phyloP scores from a whole-genome alignment of 2,113 vertebrate species.

The Gallinago undulata region DNA sequence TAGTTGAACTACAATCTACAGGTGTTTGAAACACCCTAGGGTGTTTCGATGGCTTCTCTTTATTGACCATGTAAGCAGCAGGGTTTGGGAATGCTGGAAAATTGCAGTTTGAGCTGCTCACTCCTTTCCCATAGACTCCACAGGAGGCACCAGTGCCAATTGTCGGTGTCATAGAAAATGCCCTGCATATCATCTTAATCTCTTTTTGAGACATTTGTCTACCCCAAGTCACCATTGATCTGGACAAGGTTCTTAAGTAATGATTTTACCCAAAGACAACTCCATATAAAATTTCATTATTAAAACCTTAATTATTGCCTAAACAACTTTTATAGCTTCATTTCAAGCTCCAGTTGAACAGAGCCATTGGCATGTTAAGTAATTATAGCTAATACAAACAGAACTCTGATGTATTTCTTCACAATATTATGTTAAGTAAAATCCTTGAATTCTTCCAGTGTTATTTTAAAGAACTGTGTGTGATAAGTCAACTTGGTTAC shows the following conservation, averaged over 20 bases:
- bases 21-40: neutral
- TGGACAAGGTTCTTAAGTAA: neutral
- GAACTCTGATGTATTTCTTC: neutral
- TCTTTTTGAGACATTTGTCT: neutral
- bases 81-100: neutral
- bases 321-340: neutral
- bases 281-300: neutral
- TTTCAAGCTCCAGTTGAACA: neutral
- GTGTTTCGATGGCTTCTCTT: neutral
- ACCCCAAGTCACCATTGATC: neutral
- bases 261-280: neutral
- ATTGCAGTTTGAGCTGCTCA: neutral
- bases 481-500: conserved; percentile 15
- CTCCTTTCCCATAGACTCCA: neutral
- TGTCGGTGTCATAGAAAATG: neutral
- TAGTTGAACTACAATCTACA: neutral
- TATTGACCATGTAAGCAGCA: neutral
- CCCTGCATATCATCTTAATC: neutral
- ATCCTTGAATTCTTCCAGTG: conserved; percentile 8
- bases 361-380: neutral
- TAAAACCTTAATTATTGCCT: conserved; percentile 10
- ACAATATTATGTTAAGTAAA: neutral
- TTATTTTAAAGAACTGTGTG: conserved; percentile 25
- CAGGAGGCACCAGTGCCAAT: neutral
- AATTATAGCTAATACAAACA: neutral